These are phyloP conservation scores for Aporophyla nigra DNA, from an alignment of 2,888 invertebrate species.

Conservation along the genomic window DNA sequence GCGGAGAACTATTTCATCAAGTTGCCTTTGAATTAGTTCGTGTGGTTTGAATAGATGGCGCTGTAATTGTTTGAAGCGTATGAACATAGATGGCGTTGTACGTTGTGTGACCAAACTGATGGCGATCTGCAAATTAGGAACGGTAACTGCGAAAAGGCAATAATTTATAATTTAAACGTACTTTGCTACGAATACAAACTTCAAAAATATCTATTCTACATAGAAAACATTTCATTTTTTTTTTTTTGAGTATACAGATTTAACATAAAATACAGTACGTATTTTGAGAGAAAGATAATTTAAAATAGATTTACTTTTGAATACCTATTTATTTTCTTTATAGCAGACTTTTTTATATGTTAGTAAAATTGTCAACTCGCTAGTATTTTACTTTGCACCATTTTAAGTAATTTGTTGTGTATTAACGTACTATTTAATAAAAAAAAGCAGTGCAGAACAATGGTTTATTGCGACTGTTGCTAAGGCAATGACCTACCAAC, in stretches of 20 bases:
- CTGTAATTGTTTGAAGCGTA: neutral
- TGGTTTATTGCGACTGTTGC: conserved; percentile 3
- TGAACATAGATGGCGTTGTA: conserved; percentile 69
- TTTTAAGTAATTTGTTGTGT: neutral
- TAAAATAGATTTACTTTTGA: no score
- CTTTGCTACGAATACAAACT: neutral
- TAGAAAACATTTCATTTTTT: no score
- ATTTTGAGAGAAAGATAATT: no score
- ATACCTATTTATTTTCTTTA: no score
- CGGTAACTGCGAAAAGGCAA: neutral
- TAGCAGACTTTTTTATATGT: no score
- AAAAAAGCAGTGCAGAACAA: conserved; percentile 1
- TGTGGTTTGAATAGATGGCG: conserved; percentile 44
- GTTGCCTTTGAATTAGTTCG: conserved; percentile 9
- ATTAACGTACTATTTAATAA: neutral
- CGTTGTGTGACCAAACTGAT: neutral
- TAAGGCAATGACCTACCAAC: neutral
- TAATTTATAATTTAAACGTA: neutral
- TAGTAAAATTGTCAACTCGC: neutral
- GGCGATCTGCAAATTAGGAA: neutral
- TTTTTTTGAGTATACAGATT: no score
- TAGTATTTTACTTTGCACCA: neutral
- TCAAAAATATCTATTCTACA: neutral
- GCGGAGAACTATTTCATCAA: conserved; percentile 64
- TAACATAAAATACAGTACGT: no score